Evolutionary conservation across 2,888 invertebrate genomes (phyloP), one percentile per base, ranked within the genome.

Genomic region (Crematogaster levior): DNA sequence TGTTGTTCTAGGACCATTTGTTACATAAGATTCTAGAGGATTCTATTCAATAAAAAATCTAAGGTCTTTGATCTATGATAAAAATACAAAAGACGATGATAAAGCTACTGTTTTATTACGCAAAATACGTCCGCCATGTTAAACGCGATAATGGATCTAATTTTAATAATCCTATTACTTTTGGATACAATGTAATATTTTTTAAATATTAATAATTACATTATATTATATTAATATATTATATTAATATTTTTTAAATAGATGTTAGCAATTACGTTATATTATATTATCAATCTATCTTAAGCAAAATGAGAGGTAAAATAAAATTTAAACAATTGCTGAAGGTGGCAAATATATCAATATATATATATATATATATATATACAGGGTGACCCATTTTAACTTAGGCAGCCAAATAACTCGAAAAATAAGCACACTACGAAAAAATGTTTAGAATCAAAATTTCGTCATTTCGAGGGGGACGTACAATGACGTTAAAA

Each of bases 11-110:
- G 30, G 7, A 30, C n/a, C 68, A 68, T 79, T 68, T 58, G 68
- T 79, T 68, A 79, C 18, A 27, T 34, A 12, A 63, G 12, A 77
- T 66, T 66, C 12, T 48, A 40, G 12, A 63, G 9, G 24, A 4
- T 15, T n/a, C n/a, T n/a, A 43, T 74, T 63, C 21, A n/a, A 5
- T n/a, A 34, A 75, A 65, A 65, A 75, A 65, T 75, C 51, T 12
- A 24, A 27, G 24, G 15, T 48, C 30, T 58, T 43, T 46, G 43
- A 72, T 40, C 12, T 43, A 24, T 10, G 21, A 73, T 27, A 51
- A 37, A 51, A 63, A 27, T 63, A 43, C 30, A n/a, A n/a, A 37
- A 56, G 40, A 56, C 27, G n/a, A 30, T n/a, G 24, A 15, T 7
- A 9, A 24, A 43, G 21, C 15, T 40, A 5, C n/a, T 60, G 21